A percentile compares a stretch with the other conserved stretches of the same genome.
Evolutionary conservation across 2,888 invertebrate genomes (phyloP).

Genomic region (Microctonus hyperodae): DNA sequence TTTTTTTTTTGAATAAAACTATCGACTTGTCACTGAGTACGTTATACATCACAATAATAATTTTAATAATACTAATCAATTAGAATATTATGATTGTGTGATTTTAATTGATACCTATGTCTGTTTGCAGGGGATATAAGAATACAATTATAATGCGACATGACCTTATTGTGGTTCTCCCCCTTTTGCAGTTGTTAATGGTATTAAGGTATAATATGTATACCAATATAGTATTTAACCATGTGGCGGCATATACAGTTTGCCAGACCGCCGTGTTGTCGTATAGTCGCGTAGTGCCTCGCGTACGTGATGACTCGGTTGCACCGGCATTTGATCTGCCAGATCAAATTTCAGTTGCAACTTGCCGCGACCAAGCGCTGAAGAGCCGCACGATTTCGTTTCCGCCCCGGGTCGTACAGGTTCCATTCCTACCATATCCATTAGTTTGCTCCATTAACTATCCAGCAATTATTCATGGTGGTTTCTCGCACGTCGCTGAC

Average conservation of each 20-base stretch:
- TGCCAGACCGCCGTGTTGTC: constrained; percentile 21
- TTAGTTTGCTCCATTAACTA: constrained; percentile 31
- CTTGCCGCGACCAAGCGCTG: constrained; percentile 14
- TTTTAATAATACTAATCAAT: neutral
- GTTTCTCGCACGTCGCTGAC: constrained; percentile 8
- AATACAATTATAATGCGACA: neutral
- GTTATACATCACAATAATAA: neutral
- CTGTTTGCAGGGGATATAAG: neutral
- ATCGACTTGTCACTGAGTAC: neutral
- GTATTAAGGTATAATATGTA: constrained; percentile 6
- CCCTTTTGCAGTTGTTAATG: constrained; percentile 9
- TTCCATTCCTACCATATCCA: constrained; percentile 17
- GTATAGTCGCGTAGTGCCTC: constrained; percentile 23
- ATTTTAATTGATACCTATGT: neutral
- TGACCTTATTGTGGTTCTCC: constrained; percentile 6
- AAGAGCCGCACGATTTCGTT: constrained; percentile 20
- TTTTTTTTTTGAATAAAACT: constrained; percentile 30
- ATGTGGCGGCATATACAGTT: constrained; percentile 18
- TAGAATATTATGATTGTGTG: neutral
- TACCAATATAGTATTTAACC: constrained; percentile 22
- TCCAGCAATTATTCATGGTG: constrained; percentile 22
- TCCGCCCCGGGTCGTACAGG: constrained; percentile 9
- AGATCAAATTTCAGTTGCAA: constrained; percentile 54
- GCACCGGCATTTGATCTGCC: constrained; percentile 58
- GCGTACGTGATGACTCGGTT: constrained; percentile 57